These are phyloP conservation scores for Notocelia uddmanniana DNA, from an alignment of 2,888 invertebrate genomes.

Conservation along the genomic window DNA sequence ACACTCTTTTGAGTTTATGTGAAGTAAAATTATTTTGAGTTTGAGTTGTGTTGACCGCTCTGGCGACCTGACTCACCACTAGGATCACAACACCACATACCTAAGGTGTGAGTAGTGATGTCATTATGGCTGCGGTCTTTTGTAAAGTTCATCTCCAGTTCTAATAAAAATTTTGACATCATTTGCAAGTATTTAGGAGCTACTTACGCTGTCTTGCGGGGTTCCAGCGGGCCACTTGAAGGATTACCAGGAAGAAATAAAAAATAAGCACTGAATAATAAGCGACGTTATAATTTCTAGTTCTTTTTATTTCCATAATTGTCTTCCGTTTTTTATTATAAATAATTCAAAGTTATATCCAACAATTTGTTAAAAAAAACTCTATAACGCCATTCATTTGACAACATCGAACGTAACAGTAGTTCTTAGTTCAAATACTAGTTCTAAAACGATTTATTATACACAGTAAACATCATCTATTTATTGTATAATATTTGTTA, in stretches of 20 bases:
- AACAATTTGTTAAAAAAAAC: slow-evolving; percentile 23
- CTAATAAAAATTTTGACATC: too few species aligned
- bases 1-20: too few species aligned
- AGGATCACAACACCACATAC: too few species aligned
- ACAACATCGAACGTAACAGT: slow-evolving; percentile 28
- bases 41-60: too few species aligned
- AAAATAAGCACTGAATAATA: slow-evolving; percentile 27
- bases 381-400: slow-evolving; percentile 28
- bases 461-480: slow-evolving; percentile 9
- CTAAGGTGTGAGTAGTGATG: too few species aligned
- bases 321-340: slow-evolving; percentile 15
- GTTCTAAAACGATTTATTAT: slow-evolving; percentile 20
- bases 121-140: too few species aligned
- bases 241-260: not conserved
- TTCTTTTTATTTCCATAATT: slow-evolving; percentile 56
- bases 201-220: too few species aligned
- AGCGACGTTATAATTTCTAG: slow-evolving; percentile 53
- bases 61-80: too few species aligned
- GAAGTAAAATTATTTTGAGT: too few species aligned
- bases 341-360: slow-evolving; percentile 1
- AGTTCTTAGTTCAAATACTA: slow-evolving; percentile 11
- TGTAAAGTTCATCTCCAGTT: too few species aligned
- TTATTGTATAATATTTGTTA: slow-evolving; percentile 7
- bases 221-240: too few species aligned
- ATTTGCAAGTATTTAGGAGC: not conserved